Percentiles rank a stretch among this genome's conserved stretches.
Evolutionary conservation across 2,888 invertebrate species (phyloP).

Genomic region (Alloscopus bannaensis): DNA sequence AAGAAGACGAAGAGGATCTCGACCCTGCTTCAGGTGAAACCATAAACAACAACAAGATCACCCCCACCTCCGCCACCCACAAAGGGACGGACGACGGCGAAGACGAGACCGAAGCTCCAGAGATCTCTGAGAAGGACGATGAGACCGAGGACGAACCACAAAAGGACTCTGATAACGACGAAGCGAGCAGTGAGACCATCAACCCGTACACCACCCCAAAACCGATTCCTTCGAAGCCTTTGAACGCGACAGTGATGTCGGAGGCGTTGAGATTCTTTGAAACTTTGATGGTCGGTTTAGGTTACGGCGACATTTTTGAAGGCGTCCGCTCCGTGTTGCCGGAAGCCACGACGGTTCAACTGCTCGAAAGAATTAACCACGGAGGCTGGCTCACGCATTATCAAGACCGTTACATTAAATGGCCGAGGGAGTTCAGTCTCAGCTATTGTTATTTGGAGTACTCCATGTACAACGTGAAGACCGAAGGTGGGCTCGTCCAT

Average conservation of each 20-base stretch:
- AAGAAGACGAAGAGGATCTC: conserved; percentile 64
- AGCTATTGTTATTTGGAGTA: conserved; percentile 73
- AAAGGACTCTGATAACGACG: conserved; percentile 39
- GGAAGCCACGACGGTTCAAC: conserved; percentile 67
- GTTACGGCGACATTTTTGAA: conserved; percentile 71
- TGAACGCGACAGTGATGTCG: conserved; percentile 71
- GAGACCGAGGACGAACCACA: conserved; percentile 25
- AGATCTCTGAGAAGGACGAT: conserved; percentile 38
- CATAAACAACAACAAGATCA: conserved; percentile 50
- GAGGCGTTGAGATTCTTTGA: conserved; percentile 71
- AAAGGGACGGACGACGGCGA: conserved; percentile 51
- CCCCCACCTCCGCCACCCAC: conserved; percentile 56
- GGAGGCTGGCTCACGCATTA: conserved; percentile 71
- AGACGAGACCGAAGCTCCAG: conserved; percentile 56
- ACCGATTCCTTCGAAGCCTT: conserved; percentile 56
- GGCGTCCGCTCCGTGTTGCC: conserved; percentile 72
- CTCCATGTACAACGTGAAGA: conserved; percentile 69
- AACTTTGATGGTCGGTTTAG: conserved; percentile 66
- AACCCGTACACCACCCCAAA: conserved; percentile 62
- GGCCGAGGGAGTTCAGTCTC: conserved; percentile 70
- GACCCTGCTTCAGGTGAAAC: conserved; percentile 55
- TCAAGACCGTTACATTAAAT: conserved; percentile 68
- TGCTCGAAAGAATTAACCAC: conserved; percentile 70
- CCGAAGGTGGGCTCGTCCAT: conserved; percentile 65
- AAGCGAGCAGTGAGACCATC: conserved; percentile 60